Percentiles rank a stretch among this genome's conserved stretches.
phyloP scores from a whole-genome alignment of 2,113 vertebrate species.

The Sula dactylatra region DNA sequence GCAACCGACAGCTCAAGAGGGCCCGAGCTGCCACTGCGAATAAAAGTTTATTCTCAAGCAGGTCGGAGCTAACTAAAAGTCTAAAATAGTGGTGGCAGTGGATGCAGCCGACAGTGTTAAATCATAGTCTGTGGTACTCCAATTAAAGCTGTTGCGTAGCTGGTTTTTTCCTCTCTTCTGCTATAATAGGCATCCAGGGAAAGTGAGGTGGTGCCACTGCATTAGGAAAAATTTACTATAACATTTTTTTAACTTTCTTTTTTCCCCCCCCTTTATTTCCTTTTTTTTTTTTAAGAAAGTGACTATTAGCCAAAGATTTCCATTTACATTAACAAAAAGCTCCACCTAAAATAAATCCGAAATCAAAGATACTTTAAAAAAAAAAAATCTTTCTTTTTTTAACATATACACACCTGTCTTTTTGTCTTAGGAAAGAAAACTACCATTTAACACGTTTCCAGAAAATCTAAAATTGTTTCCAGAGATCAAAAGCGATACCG shows the following conservation, averaged over 20 bases:
- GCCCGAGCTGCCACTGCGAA: background rate
- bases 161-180: background rate
- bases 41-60: background rate
- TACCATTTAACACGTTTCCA: background rate
- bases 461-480: background rate
- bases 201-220: background rate
- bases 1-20: background rate
- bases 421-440: background rate
- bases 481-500: background rate
- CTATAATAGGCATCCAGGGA: background rate
- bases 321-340: background rate
- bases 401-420: background rate
- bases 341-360: background rate
- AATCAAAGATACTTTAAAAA: background rate
- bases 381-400: background rate
- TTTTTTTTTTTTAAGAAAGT: background rate
- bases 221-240: background rate
- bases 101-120: background rate
- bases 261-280: rapidly evolving
- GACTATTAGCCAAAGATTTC: background rate
- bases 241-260: background rate
- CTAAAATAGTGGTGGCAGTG: background rate
- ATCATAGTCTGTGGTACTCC: background rate
- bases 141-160: background rate
- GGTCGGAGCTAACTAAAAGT: background rate